Evolutionary conservation across 2,797 vertebrate species (phyloP), one percentile per base, ranked within the genome.

Genomic region (Tenualosa thibaudeaui): DNA sequence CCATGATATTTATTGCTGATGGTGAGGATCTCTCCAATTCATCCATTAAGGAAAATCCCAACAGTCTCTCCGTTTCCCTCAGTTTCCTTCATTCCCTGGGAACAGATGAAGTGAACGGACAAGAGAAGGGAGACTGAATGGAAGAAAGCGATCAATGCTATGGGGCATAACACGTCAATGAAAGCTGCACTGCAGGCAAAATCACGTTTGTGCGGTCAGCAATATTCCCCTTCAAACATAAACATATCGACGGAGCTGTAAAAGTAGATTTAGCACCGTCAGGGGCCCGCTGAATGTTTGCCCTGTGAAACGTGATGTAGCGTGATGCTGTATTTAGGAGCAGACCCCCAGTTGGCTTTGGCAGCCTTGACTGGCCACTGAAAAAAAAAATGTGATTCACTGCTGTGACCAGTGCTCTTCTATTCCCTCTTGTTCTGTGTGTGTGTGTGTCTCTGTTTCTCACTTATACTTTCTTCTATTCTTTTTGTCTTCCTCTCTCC

Each of bases 241-340:
- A 85, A 85, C 84, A 85, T 81, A 81, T 85, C 56, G 24, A 85
- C 62, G 37, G 60, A 54, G 40, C 68, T 43, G 68, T 54, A 43
- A 60, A 84, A 22, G 71, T 40, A 43, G 71, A 78, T 78, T 78
- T 78, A 78, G 71, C 40, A 22, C 71, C 5, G 71, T 46, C 71
- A 40, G 17, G 71, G 71, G 40, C 40, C 40, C 40, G 7, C 15
- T 78, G 71, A 78, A 78, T 78, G 71, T 78, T 43, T 46, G 37
- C 71, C 71, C 37, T 43, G 37, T 46, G 37, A 43, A 78, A 46
- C 15, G 5, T 46, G 19, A 5, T 78, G 71, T 78, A 78, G 71
- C 40, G 22, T 46, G 71, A 46, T 78, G 71, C 71, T 78, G 71
- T 78, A 43, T 78, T 78, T 78, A 46, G 71, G 71, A 43, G 1